phyloP scores from a whole-genome alignment of 2,797 vertebrate species.

The Acanthurus lineatus region DNA sequence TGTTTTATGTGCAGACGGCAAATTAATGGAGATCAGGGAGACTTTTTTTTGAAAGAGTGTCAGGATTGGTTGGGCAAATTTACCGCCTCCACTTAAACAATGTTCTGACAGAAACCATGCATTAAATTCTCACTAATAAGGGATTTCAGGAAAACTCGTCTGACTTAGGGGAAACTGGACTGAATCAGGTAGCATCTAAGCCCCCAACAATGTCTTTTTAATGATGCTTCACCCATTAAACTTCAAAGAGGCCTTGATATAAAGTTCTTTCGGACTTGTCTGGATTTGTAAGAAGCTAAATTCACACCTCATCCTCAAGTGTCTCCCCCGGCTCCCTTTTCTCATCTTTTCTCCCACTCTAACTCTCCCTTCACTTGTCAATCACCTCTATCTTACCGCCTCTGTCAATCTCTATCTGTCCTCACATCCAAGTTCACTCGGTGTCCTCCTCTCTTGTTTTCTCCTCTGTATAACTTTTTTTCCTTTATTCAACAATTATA shows the following conservation, averaged over 20 bases:
- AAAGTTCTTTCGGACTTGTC: slow-evolving; percentile 32
- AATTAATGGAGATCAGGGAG: slow-evolving; percentile 5
- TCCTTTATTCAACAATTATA: background rate
- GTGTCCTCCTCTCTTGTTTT: slow-evolving; percentile 29
- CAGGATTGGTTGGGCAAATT: background rate
- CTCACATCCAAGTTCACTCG: slow-evolving; percentile 27
- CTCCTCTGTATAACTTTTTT: background rate
- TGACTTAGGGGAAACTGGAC: background rate
- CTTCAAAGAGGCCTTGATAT: slow-evolving; percentile 52
- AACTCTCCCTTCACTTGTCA: slow-evolving; percentile 42
- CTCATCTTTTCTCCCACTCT: slow-evolving; percentile 13
- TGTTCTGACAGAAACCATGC: slow-evolving; percentile 4
- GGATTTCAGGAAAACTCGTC: slow-evolving; percentile 2
- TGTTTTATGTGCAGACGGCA: slow-evolving; percentile 13
- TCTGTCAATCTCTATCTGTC: slow-evolving; percentile 30
- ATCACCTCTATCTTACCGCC: slow-evolving; percentile 36
- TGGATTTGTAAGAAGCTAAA: slow-evolving; percentile 26
- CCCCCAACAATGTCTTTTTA: slow-evolving; percentile 29
- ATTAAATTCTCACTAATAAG: slow-evolving; percentile 24
- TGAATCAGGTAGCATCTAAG: slow-evolving; percentile 4
- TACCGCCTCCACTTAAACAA: slow-evolving; percentile 7
- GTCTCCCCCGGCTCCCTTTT: slow-evolving; percentile 19
- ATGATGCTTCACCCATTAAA: slow-evolving; percentile 43
- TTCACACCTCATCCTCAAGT: slow-evolving; percentile 30
- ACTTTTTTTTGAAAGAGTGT: background rate